Base-by-base conservation (phyloP, 2,113 vertebrate genomes). In the Peucedramus taeniatus region DNA sequence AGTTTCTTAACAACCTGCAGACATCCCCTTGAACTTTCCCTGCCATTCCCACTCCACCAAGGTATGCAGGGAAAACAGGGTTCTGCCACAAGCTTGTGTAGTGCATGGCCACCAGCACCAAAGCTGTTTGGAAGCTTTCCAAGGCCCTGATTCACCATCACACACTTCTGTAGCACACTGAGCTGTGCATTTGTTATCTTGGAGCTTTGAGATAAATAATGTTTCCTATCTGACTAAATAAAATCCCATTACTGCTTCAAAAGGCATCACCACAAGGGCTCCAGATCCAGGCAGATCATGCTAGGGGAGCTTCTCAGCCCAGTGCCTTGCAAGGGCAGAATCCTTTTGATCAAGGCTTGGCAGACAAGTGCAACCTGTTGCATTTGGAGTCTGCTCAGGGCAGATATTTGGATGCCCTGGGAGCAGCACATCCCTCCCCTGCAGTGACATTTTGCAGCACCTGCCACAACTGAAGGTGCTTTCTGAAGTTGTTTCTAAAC, bases 111-210 rank as follows among this genome's bases (percentile, higher is more conserved):
- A 1, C 45, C 81, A 85, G 60, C 86, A 92, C 77, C 37, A 47
- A 83, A 96, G 91, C 57, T 95, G 56, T 49, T 30, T 96, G 95
- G 96, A 77, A 77, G n/a, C 53, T 85, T 61, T 90, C 96, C 97
- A 96, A 89, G 59, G 90, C 84, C 83, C 92, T 95, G 95, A 96
- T 92, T 97, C 97, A 95, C 83, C 37, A 27, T 49, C 72, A 77
- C 72, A 92, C 94, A 94, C 97, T 96, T 96, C 97, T 96, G 96
- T 69, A 93, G 83, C 83, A 72, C 60, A 93, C 90, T 90, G 94
- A 90, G 81, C 83, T 57, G n/a, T 71, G 91, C 88, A 87, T 95
- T 86, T 86, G 81, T 94, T 93, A 91, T 91, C 96, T 86, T 81
- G 28, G 28, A 88, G 76, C 60, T 51, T 40, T 40, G 66, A 65